Evolutionary conservation across 2,888 invertebrate genomes (phyloP), one percentile per base, ranked within the genome.

Genomic region (Endomychus coccineus): DNA sequence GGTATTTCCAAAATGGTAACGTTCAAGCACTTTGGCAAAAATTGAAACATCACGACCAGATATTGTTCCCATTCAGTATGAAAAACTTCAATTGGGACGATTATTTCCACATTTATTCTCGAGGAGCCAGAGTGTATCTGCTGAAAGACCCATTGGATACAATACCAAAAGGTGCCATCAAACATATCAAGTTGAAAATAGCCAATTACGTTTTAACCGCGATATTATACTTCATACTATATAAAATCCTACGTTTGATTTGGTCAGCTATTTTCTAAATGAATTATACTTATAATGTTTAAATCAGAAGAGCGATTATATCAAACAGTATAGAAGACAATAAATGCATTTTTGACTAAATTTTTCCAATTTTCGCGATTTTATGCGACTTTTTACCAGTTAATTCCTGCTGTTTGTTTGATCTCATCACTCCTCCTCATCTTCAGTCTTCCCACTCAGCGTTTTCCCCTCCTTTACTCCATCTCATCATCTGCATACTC

Each of bases 121-220:
- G 49, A 36, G 58, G 58, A n/a, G 49, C 32, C 3, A 34, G 47
- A 16, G 38, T 35, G 6, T 89, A 83, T 58, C 64, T 91, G 7
- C 65, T 90, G 19, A 87, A 89, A 51, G 90, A 91, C 56, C 81
- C 85, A 13, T 59, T 83, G 2, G 78, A 80, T 0, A 83, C 84
- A 0, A 62, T 88, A 34, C 80, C 81, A 0, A 73, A 78, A 51
- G 85, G 81, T 45, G 73, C 71, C 43, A 77, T 75, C 60, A 78
- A 70, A 34, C 52, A 51, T 23, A 46, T 46, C 36, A 56, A 56
- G 32, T 17, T 57, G 7, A 46, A 45, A 42, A 27, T 45, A 4
- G 42, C 47, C 1, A 56, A 57, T 34, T 56, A 55, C 29, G 12
- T 33, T 5, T 14, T 38, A 1, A 2, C 28, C 1, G 27, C 28